These are phyloP conservation scores for Listronotus bonariensis DNA, from an alignment of 1,140 invertebrate genomes.

Conservation along the genomic window DNA sequence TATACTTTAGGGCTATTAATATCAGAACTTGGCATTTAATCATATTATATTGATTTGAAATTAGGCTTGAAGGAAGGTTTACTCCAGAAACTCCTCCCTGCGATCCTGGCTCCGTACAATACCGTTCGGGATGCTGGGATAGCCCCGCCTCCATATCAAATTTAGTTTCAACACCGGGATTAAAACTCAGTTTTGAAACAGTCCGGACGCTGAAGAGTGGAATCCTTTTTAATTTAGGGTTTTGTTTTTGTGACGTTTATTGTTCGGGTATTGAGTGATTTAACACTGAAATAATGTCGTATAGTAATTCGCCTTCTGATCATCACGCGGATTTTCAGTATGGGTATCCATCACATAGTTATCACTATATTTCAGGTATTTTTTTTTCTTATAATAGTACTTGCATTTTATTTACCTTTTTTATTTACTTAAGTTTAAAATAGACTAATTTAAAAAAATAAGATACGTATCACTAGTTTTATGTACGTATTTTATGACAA, in stretches of 20 bases:
- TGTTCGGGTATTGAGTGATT: constrained; percentile 3
- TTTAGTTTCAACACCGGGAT: constrained; percentile 12
- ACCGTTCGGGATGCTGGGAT: constrained; percentile 23
- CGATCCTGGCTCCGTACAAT: constrained; percentile 25
- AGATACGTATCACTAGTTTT: no score
- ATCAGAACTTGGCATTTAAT: constrained; percentile 15
- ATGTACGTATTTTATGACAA: no score
- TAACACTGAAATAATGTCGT: constrained; percentile 34
- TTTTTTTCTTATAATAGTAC: constrained; percentile 3
- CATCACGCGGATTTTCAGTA: constrained; percentile 44
- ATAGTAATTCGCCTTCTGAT: constrained; percentile 39
- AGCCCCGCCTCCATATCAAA: constrained; percentile 27
- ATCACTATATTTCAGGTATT: constrained; percentile 44
- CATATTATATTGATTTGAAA: constrained; percentile 23
- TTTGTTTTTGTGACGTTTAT: constrained; percentile 17
- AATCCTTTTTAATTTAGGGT: constrained; percentile 13
- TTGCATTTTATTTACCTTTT: constrained; percentile 3
- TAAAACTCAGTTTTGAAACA: constrained; percentile 30
- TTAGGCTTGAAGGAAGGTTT: constrained; percentile 8
- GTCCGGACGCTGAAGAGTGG: constrained; percentile 29
- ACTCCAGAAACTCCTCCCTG: constrained; percentile 21
- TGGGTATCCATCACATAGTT: constrained; percentile 36
- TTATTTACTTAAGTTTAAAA: no score
- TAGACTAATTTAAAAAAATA: not conserved
- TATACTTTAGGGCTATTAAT: constrained; percentile 14